Evolutionary conservation across 2,113 vertebrate genomes (phyloP).

Genomic region (Grammomys dolichurus): DNA sequence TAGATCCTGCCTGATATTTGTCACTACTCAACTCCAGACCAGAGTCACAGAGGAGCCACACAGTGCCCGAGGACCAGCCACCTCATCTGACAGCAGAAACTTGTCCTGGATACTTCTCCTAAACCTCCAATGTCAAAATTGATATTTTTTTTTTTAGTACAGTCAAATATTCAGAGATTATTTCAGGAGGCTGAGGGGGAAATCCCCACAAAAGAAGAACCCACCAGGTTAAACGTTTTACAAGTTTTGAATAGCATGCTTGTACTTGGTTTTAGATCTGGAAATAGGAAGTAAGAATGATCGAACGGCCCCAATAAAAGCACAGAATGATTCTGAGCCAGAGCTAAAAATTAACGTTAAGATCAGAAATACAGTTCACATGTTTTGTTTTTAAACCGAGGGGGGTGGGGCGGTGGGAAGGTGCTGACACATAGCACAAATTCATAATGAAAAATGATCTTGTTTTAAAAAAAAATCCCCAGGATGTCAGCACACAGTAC

Average conservation of each 20-base stretch:
- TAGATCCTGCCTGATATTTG: conserved; percentile 24
- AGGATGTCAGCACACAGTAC: conserved; percentile 82
- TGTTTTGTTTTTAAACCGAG: conserved; percentile 81
- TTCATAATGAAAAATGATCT: conserved; percentile 85
- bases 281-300: conserved; percentile 81
- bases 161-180: conserved; percentile 68
- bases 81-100: neutral
- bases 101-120: neutral
- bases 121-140: conserved; percentile 47
- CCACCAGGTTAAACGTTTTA: conserved; percentile 71
- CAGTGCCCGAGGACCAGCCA: neutral
- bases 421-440: conserved; percentile 86
- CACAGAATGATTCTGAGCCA: conserved; percentile 78
- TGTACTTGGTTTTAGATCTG: conserved; percentile 75
- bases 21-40: neutral
- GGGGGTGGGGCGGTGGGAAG: conserved; percentile 63
- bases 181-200: conserved; percentile 70
- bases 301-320: conserved; percentile 69
- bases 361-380: conserved; percentile 78
- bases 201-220: conserved; percentile 67
- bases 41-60: neutral
- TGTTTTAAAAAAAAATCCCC: conserved; percentile 84
- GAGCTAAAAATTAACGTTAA: conserved; percentile 78
- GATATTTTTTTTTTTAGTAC: neutral
- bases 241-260: conserved; percentile 74